Conservation (phyloP, 2,888 invertebrate species). For the Acleris emargana region DNA sequence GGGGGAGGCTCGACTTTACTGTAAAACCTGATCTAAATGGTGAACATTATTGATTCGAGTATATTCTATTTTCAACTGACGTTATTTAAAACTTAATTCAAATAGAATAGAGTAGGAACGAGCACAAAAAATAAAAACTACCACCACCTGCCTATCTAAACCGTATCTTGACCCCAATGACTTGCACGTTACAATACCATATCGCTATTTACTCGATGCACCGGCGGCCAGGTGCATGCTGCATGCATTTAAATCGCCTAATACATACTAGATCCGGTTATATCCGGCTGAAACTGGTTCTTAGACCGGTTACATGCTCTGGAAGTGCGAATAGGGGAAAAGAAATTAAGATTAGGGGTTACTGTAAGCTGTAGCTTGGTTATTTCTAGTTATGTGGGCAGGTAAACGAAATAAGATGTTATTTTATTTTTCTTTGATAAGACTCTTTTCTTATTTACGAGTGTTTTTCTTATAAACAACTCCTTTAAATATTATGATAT, state of each 20-base stretch:
- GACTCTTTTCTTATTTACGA: no score
- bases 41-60: no score
- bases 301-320: slow-evolving; percentile 32
- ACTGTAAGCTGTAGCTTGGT: not conserved
- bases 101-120: no score
- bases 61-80: no score
- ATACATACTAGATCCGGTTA: slow-evolving; percentile 32
- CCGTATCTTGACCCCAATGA: slow-evolving; percentile 14
- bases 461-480: no score
- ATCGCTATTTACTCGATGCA: slow-evolving; percentile 30
- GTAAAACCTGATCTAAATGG: no score
- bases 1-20: no score
- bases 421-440: no score
- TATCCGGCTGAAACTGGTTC: slow-evolving; percentile 29
- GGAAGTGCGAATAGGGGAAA: slow-evolving; percentile 12
- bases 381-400: no score
- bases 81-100: no score
- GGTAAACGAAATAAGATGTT: no score
- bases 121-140: not conserved
- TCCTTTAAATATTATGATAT: no score
- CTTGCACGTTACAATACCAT: slow-evolving; percentile 23
- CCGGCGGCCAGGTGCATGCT: slow-evolving; percentile 24
- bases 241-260: slow-evolving; percentile 40
- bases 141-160: not conserved
- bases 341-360: slow-evolving; percentile 18